Conservation (phyloP, 2,888 invertebrate species). For the Trichopoda pennipes region DNA sequence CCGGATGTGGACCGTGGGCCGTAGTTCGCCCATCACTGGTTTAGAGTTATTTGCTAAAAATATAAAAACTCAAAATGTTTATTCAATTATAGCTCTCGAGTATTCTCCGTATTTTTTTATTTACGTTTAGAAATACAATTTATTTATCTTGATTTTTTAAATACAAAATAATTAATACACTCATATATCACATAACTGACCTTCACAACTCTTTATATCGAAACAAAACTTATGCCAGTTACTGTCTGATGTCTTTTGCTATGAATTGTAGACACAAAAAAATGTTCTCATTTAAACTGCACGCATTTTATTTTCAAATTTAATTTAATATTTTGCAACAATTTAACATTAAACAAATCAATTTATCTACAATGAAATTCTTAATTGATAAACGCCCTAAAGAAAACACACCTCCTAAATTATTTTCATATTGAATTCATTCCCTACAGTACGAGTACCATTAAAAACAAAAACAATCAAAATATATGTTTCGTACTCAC, state of each 20-base stretch:
- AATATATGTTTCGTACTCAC: not conserved
- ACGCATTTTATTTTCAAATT: constrained; percentile 6
- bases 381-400: constrained; percentile 62
- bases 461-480: constrained; percentile 32
- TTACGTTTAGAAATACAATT: no score
- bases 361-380: constrained; percentile 55
- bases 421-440: not conserved
- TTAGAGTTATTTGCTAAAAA: no score
- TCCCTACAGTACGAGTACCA: constrained; percentile 32
- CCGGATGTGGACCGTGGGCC: no score
- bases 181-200: no score
- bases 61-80: no score
- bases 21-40: no score
- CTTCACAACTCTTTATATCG: no score
- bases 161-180: no score
- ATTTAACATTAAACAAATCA: constrained; percentile 64
- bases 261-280: no score
- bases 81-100: no score
- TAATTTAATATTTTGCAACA: constrained; percentile 21
- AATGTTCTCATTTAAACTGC: constrained; percentile 18
- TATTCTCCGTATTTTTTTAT: no score
- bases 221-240: constrained; percentile 21
- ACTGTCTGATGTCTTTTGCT: constrained; percentile 55
- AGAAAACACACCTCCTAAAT: constrained; percentile 50
- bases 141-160: no score